phyloP scores from a whole-genome alignment of 2,888 invertebrate genomes.

The Magallana nippona region DNA sequence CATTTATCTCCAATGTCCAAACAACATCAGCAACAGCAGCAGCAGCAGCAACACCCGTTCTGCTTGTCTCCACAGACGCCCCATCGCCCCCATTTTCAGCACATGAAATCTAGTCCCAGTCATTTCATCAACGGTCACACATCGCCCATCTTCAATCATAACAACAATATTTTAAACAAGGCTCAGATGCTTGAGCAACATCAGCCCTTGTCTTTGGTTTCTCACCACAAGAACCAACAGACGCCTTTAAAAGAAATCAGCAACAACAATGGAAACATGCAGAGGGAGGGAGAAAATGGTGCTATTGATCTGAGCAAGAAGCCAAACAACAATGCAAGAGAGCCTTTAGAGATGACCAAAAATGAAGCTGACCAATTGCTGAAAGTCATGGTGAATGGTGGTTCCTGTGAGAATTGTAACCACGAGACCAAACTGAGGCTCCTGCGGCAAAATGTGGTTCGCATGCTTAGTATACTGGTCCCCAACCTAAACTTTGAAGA shows the following conservation, averaged over 20 bases:
- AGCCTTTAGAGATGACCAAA: slow-evolving; percentile 55
- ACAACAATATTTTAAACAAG: slow-evolving; percentile 62
- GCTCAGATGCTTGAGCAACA: slow-evolving; percentile 53
- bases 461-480: slow-evolving; percentile 78
- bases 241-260: slow-evolving; percentile 65
- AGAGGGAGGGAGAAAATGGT: slow-evolving; percentile 61
- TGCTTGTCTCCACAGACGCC: slow-evolving; percentile 55
- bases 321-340: slow-evolving; percentile 47
- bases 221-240: slow-evolving; percentile 49
- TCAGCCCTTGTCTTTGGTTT: slow-evolving; percentile 52
- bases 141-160: slow-evolving; percentile 60
- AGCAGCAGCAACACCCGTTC: slow-evolving; percentile 50
- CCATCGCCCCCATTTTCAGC: slow-evolving; percentile 45
- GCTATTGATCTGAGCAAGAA: slow-evolving; percentile 75
- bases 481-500: slow-evolving; percentile 78
- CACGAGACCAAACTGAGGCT: slow-evolving; percentile 74
- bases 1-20: slow-evolving; percentile 47
- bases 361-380: slow-evolving; percentile 57
- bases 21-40: slow-evolving; percentile 42
- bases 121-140: slow-evolving; percentile 68
- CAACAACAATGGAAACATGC: slow-evolving; percentile 54
- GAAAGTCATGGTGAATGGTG: slow-evolving; percentile 50
- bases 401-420: slow-evolving; percentile 67
- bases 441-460: slow-evolving; percentile 76
- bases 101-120: slow-evolving; percentile 66